phyloP scores from a whole-genome alignment of 2,797 vertebrate genomes.

The Smutsia temminckii region DNA sequence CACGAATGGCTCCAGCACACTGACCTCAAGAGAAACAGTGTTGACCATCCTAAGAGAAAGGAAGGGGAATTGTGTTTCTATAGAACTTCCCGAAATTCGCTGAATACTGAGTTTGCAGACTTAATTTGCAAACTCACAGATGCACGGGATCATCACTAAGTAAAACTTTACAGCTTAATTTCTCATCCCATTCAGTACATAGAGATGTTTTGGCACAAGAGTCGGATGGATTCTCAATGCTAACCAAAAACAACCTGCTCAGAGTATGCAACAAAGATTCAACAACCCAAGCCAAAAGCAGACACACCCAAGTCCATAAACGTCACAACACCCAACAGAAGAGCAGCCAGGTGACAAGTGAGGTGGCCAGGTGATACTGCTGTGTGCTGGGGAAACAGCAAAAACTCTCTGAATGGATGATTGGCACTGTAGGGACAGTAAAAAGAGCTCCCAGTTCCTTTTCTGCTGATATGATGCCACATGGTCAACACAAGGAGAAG shows the following conservation, averaged over 20 bases:
- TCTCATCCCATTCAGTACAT: not conserved
- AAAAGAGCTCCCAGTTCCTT: not conserved
- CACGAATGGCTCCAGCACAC: not conserved
- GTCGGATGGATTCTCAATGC: not conserved
- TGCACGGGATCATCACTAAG: not conserved
- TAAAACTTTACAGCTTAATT: not conserved
- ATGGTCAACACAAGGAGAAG: not conserved
- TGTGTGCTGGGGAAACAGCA: not conserved
- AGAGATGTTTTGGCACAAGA: not conserved
- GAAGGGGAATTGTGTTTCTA: not conserved
- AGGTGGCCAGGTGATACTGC: not conserved
- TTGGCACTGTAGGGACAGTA: rapidly evolving
- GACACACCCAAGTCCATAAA: not conserved
- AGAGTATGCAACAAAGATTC: not conserved
- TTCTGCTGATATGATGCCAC: not conserved
- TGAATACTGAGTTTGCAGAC: not conserved
- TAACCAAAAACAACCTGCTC: not conserved
- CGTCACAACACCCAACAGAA: not conserved
- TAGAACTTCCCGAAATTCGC: constrained; percentile 2
- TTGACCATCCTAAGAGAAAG: not conserved
- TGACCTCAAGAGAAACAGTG: not conserved
- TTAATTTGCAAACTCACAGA: not conserved
- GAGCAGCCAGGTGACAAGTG: not conserved
- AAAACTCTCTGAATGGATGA: not conserved
- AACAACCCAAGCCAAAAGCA: not conserved